These are phyloP conservation scores for Smutsia gigantea DNA, from an alignment of 2,797 vertebrate genomes.

Conservation along the genomic window DNA sequence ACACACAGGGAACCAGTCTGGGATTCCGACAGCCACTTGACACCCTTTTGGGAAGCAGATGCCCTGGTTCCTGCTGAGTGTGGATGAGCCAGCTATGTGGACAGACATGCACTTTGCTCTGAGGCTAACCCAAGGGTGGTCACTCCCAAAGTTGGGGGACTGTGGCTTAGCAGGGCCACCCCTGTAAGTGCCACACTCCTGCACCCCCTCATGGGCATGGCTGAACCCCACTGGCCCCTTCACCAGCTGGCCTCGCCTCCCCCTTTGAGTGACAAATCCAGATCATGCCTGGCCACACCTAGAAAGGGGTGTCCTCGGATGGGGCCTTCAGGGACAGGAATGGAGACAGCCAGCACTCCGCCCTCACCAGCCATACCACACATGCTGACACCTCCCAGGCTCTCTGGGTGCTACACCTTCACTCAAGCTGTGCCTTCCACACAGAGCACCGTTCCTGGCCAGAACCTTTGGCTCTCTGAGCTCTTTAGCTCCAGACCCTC, in stretches of 20 bases:
- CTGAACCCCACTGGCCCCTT: neutral
- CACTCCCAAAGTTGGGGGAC: neutral
- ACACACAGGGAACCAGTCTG: neutral
- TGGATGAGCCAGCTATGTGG: neutral
- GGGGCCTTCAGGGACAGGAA: neutral
- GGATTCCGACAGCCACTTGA: neutral
- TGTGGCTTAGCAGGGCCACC: neutral
- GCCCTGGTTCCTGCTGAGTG: too few relatives aligned
- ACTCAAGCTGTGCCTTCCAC: neutral
- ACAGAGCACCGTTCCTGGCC: neutral
- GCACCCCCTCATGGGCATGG: fast-evolving
- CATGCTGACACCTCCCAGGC: neutral
- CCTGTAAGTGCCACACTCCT: neutral
- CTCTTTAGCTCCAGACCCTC: neutral
- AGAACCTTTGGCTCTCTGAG: neutral
- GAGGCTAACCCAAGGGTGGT: neutral
- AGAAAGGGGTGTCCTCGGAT: neutral
- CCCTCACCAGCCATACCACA: fast-evolving
- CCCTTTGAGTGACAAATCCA: neutral
- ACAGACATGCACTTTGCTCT: neutral
- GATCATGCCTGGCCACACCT: fast-evolving
- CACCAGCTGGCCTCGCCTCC: neutral
- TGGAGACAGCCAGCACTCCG: neutral
- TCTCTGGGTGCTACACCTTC: neutral
- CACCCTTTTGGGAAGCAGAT: neutral